Percentiles rank a stretch among this genome's conserved stretches.
phyloP scores from a whole-genome alignment of 2,888 invertebrate species.

The Meganola albula region DNA sequence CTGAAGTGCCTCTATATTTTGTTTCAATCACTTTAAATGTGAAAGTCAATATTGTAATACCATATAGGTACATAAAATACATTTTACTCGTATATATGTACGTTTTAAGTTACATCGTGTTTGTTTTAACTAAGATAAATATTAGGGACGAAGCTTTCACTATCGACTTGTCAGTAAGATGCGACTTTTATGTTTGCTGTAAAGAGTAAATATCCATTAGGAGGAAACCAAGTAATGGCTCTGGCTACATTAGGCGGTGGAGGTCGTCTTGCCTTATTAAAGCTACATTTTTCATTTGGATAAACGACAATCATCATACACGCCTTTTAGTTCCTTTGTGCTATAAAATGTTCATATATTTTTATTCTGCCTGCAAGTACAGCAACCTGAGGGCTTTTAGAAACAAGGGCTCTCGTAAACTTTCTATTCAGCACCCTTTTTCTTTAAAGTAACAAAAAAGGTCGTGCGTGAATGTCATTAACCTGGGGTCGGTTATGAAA shows the following conservation, averaged over 20 bases:
- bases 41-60: conserved; percentile 13
- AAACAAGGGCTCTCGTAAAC: conserved; percentile 27
- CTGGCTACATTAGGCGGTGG: conserved; percentile 49
- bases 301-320: conserved; percentile 27
- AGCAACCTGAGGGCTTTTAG: conserved; percentile 7
- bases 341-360: conserved; percentile 14
- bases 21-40: conserved; percentile 10
- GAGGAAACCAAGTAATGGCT: conserved; percentile 50
- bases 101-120: neutral
- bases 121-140: conserved; percentile 15
- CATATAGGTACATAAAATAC: conserved; percentile 11
- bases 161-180: conserved; percentile 48
- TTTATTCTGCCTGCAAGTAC: conserved; percentile 18
- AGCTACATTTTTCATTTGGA: conserved; percentile 37
- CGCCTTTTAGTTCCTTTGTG: conserved; percentile 20
- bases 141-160: conserved; percentile 16
- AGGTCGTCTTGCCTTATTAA: conserved; percentile 48
- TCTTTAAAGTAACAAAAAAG: conserved; percentile 16
- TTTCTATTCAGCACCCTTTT: conserved; percentile 25
- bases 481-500: conserved; percentile 17
- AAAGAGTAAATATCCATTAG: conserved; percentile 67
- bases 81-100: conserved; percentile 11
- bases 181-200: conserved; percentile 55
- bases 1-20: too few relatives aligned
- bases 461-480: conserved; percentile 24